Base-by-base conservation (phyloP, 2,113 vertebrate genomes). In the Tautogolabrus adspersus region DNA sequence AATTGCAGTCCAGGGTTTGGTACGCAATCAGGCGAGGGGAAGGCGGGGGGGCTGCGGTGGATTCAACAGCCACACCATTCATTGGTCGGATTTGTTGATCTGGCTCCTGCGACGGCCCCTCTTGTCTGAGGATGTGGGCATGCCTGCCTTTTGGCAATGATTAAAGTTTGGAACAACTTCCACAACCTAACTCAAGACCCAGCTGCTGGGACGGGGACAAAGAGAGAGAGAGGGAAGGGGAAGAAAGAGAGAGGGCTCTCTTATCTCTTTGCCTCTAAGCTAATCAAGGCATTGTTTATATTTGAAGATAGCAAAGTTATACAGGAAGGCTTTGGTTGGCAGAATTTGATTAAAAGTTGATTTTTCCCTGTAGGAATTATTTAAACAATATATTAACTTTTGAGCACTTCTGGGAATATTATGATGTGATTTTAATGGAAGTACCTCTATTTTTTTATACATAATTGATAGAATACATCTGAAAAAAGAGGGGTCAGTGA, bases 101-200 rank as follows among this genome's bases (percentile, higher is more conserved):
- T 84, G 83, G 83, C 82, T 87, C 54, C 80, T 60, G 77, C 91
- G 46, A 68, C 37, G 91, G 94, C 91, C 92, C 91, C 91, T 90
- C 91, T 94, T 94, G 74, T 85, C 72, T 57, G 94, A 93, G 94
- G 94, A 94, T 88, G 86, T 91, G 90, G 91, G 93, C 93, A 88
- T 92, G 93, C 82, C 92, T 94, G 94, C 91, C 94, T 87, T 93
- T 94, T 95, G 95, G 94, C 94, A 91, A 79, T 92, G 93, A 95
- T 94, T 93, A 93, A 93, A 94, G 93, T 92, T 93, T 94, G 94
- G 91, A 94, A 93, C 93, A 90, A 93, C 86, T 90, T 86, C 87
- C 68, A 77, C 84, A 91, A 89, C 72, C 71, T 68, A 75, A 86
- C 56, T 79, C 56, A 63, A 75, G 75, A 75, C 70, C 38, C 77